Base-by-base conservation (phyloP, 1,140 invertebrate species). In the Heterodera schachtii region DNA sequence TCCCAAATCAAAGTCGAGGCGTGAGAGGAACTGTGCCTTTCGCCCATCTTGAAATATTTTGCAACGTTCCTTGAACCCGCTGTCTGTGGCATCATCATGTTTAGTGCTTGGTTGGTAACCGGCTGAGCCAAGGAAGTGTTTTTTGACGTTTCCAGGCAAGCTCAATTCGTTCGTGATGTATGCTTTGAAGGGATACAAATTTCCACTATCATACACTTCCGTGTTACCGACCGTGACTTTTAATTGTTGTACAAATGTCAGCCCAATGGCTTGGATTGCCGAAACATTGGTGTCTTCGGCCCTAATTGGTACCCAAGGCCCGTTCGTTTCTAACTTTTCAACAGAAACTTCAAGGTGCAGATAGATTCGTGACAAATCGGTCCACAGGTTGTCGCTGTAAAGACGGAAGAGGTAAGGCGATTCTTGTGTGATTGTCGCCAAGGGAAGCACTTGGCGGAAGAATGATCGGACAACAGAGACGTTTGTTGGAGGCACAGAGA, bases 1-100 rank as follows among this genome's bases (percentile, higher is more conserved):
- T 21, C 46, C 82, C 19, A 82, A 47, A 49, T 82, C 81, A 70
- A 84, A 84, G 64, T 82, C 81, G 16, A 82, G 31, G 6, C 82
- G 71, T 4, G 81, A 84, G 5, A 81, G 31, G 21, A 84, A 60
- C 41, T 82, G 82, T 16, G 66, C n/a, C n/a, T 19, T 64, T 43
- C 43, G 11, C 43, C 81, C 69, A 7, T 21, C 31, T 19, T 70
- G 19, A 43, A 84, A 64, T 6, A 83, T 43, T 57, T 46, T 19
- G 21, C 43, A 46, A 11, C 79, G 80, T 43, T 81, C 69, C 19
- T 43, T 41, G 44, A 80, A 80, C 8, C 79, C 79, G 4, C 1
- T 9, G 43, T 80, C 79, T 5, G 2, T 41, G 44, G 3, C 19
- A 60, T 80, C 44, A 41, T 81, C 41, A 13, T 73, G 67, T 2